phyloP scores from a whole-genome alignment of 1,140 invertebrate species.

The Lepidurus apus region DNA sequence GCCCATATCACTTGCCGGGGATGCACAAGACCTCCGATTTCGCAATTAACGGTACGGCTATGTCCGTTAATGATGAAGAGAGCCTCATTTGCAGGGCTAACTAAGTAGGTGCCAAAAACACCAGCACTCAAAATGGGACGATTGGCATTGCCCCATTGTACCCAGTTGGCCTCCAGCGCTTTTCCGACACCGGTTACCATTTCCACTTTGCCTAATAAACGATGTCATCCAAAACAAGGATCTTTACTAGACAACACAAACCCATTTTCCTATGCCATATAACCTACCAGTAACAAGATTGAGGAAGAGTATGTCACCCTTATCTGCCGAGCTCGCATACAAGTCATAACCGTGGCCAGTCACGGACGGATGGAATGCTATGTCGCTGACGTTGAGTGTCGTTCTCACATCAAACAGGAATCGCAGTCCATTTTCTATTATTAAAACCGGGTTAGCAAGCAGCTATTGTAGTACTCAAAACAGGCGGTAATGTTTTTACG shows the following conservation, averaged over 20 bases:
- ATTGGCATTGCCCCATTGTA: constrained; percentile 62
- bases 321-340: constrained; percentile 64
- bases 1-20: constrained; percentile 64
- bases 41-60: constrained; percentile 68
- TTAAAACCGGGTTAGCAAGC: background rate
- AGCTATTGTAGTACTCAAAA: background rate
- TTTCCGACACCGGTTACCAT: constrained; percentile 68
- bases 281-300: constrained; percentile 62
- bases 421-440: constrained; percentile 56
- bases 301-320: constrained; percentile 68
- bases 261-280: background rate
- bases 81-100: constrained; percentile 64
- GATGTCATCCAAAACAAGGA: constrained; percentile 1
- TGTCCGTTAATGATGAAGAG: constrained; percentile 68
- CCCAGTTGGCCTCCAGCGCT: constrained; percentile 52
- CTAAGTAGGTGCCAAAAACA: constrained; percentile 68
- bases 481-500: constrained; percentile 46
- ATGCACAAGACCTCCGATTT: constrained; percentile 62
- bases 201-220: constrained; percentile 62
- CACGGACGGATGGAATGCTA: constrained; percentile 70
- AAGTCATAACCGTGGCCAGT: constrained; percentile 70
- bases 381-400: constrained; percentile 66
- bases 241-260: background rate
- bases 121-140: constrained; percentile 63
- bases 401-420: constrained; percentile 74